Conservation (phyloP, 2,888 invertebrate genomes). For the Cephus nigrinus region DNA sequence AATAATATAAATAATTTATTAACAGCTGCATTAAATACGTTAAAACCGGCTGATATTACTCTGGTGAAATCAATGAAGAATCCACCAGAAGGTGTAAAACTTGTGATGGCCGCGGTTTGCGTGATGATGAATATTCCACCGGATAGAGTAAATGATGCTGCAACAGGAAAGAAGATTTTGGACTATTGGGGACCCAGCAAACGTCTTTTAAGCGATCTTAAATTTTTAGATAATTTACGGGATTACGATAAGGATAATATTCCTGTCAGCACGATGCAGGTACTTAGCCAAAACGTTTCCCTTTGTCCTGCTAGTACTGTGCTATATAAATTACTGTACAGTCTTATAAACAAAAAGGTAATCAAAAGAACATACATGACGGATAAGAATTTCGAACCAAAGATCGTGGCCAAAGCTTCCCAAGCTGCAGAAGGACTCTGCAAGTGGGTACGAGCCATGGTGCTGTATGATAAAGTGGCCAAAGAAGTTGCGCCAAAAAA, state of each 20-base stretch:
- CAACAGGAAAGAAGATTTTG: slow-evolving; percentile 75
- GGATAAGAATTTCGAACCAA: slow-evolving; percentile 83
- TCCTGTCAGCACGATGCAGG: slow-evolving; percentile 76
- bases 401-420: slow-evolving; percentile 87
- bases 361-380: slow-evolving; percentile 57
- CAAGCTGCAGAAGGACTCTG: slow-evolving; percentile 94
- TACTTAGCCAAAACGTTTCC: slow-evolving; percentile 64
- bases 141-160: slow-evolving; percentile 80
- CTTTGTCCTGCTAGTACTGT: background rate
- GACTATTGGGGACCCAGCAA: slow-evolving; percentile 92
- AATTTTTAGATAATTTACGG: slow-evolving; percentile 78
- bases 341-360: slow-evolving; percentile 21
- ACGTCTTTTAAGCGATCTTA: slow-evolving; percentile 83
- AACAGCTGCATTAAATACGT: slow-evolving; percentile 81
- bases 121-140: slow-evolving; percentile 85
- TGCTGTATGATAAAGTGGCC: slow-evolving; percentile 86
- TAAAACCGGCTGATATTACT: slow-evolving; percentile 87
- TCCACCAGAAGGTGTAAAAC: slow-evolving; percentile 83
- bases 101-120: slow-evolving; percentile 92
- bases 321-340: background rate
- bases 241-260: slow-evolving; percentile 91
- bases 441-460: slow-evolving; percentile 92
- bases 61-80: slow-evolving; percentile 91
- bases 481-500: slow-evolving; percentile 89
- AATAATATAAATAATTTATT: slow-evolving; percentile 36